Evolutionary conservation across 2,888 invertebrate genomes (phyloP).

Genomic region (Tiliacea aurago): DNA sequence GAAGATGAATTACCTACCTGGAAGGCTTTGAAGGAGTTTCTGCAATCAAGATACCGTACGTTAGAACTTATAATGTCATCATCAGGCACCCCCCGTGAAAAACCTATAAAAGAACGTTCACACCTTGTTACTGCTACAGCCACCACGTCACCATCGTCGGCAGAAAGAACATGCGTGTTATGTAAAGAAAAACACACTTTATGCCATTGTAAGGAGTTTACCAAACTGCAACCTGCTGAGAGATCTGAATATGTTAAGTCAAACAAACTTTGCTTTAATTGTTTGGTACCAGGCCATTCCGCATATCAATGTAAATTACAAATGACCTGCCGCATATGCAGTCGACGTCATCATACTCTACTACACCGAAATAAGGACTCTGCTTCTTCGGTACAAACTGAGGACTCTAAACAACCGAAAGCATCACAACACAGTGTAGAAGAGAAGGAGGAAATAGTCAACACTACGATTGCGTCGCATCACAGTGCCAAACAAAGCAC

Average conservation of each 20-base stretch:
- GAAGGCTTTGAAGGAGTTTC: constrained; percentile 9
- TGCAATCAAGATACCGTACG: constrained; percentile 15
- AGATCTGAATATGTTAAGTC: background rate
- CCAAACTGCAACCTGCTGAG: constrained; percentile 8
- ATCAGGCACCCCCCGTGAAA: too few species aligned
- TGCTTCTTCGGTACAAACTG: constrained; percentile 1
- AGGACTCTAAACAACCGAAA: constrained; percentile 1
- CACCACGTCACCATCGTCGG: background rate
- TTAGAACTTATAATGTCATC: constrained; percentile 12
- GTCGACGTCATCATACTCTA: constrained; percentile 10
- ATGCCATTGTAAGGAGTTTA: background rate
- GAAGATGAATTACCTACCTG: constrained; percentile 7
- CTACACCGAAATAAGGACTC: constrained; percentile 6
- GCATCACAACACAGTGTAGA: constrained; percentile 10
- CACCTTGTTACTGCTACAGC: constrained; percentile 1
- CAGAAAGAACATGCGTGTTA: constrained; percentile 2
- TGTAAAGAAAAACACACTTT: background rate
- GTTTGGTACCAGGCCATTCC: constrained; percentile 23
- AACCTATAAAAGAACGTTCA: too few species aligned
- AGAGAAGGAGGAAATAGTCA: constrained; percentile 12
- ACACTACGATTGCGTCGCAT: constrained; percentile 18
- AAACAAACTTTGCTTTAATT: constrained; percentile 21
- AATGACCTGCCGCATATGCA: constrained; percentile 17
- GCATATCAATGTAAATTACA: background rate
- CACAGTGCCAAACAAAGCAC: constrained; percentile 4